These are phyloP conservation scores for Microctenopoma steveboyesi DNA, from an alignment of 2,797 vertebrate species.

Conservation along the genomic window DNA sequence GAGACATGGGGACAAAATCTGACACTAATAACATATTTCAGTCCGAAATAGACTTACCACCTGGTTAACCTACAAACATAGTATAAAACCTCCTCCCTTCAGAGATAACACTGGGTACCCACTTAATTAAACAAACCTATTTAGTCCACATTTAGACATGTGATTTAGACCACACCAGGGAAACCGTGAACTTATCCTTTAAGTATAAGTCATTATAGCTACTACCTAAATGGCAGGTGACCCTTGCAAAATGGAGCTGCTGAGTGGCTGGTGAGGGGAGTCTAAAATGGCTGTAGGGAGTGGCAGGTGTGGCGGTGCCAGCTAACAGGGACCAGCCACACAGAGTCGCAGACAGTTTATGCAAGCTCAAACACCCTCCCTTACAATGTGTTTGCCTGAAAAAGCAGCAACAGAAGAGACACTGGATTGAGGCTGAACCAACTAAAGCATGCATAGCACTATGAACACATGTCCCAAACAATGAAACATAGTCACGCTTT, in stretches of 20 bases:
- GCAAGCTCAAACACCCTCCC: constrained; percentile 5
- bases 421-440: constrained; percentile 2
- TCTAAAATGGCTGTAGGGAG: constrained; percentile 76
- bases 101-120: no score
- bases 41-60: no score
- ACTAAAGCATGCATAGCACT: not conserved
- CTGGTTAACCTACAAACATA: no score
- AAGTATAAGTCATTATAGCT: not conserved
- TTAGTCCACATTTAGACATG: not conserved
- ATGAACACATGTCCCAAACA: constrained; percentile 7
- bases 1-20: no score
- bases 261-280: constrained; percentile 41
- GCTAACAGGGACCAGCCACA: constrained; percentile 49
- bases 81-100: no score
- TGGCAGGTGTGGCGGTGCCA: constrained; percentile 52
- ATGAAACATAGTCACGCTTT: constrained; percentile 14
- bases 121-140: no score
- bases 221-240: constrained; percentile 6
- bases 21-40: no score
- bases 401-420: constrained; percentile 16
- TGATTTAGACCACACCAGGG: not conserved
- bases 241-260: constrained; percentile 69
- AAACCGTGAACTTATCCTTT: not conserved
- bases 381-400: constrained; percentile 1
- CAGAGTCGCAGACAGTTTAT: constrained; percentile 21